Evolutionary conservation across 35 echinoderm and acorn worm species (phyloP).

Genomic region (Holothuria glaberrima): DNA sequence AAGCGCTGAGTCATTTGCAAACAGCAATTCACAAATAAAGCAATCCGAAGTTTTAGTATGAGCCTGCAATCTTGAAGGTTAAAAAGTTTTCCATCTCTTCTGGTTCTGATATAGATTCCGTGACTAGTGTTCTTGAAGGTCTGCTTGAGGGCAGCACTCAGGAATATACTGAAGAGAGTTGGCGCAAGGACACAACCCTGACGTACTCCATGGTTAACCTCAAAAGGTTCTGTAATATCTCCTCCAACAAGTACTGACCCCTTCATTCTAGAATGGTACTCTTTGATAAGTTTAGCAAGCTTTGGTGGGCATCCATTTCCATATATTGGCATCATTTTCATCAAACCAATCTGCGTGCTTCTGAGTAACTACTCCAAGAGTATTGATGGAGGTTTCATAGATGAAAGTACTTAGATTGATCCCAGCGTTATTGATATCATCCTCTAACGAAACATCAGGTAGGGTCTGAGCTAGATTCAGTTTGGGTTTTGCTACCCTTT

Average conservation of each 20-base stretch:
- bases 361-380: slow-evolving; percentile 45
- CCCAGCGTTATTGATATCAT: too few relatives aligned
- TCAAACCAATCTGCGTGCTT: background rate
- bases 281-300: slow-evolving; percentile 10
- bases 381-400: slow-evolving; percentile 49
- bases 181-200: slow-evolving; percentile 32
- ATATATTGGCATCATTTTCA: too few relatives aligned
- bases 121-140: background rate
- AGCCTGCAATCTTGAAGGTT: background rate
- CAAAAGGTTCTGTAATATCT: slow-evolving; percentile 8
- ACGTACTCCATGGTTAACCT: background rate
- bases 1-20: slow-evolving; percentile 21
- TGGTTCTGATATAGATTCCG: background rate
- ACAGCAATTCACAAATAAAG: slow-evolving; percentile 37
- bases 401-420: too few relatives aligned
- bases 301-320: slow-evolving; percentile 45
- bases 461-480: too few relatives aligned
- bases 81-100: slow-evolving; percentile 8
- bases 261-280: slow-evolving; percentile 9
- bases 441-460: too few relatives aligned
- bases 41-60: background rate
- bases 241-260: slow-evolving; percentile 25
- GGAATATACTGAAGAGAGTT: slow-evolving; percentile 18
- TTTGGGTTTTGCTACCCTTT: too few relatives aligned
- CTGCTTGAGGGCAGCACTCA: background rate